These are phyloP conservation scores for Actias luna DNA, from an alignment of 2,888 invertebrate species.

Conservation along the genomic window DNA sequence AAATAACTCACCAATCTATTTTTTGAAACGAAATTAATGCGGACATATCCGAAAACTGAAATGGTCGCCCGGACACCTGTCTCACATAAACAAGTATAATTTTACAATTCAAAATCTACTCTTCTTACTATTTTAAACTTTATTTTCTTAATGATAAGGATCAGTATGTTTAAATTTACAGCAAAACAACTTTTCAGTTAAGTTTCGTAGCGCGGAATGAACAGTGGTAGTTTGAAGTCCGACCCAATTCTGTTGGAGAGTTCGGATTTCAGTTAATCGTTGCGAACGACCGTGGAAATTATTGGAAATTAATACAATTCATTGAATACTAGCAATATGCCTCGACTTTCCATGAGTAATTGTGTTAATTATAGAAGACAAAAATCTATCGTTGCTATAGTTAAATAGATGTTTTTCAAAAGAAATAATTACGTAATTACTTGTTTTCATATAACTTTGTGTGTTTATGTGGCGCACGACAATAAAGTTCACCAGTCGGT, in stretches of 20 bases:
- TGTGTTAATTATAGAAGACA: no score
- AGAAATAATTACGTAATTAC: no score
- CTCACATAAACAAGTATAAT: background rate
- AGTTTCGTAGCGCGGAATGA: background rate
- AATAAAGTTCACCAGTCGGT: no score
- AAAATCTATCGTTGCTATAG: no score
- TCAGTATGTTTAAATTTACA: background rate
- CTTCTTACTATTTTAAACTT: background rate
- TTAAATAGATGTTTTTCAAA: no score
- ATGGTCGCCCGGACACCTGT: background rate
- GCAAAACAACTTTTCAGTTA: background rate
- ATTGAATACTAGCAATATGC: no score
- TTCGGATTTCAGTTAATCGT: constrained; percentile 10
- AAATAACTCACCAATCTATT: background rate
- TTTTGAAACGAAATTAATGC: background rate
- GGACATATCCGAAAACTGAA: background rate
- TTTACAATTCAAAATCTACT: background rate
- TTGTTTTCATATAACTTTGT: no score
- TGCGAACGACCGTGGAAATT: background rate
- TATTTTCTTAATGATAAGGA: background rate
- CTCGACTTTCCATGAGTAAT: no score
- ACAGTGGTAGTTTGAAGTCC: constrained; percentile 7
- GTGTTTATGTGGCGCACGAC: no score
- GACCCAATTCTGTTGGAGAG: constrained; percentile 9
- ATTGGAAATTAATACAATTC: background rate